Conservation (phyloP, 2,888 invertebrate species). For the Eilema depressum region DNA sequence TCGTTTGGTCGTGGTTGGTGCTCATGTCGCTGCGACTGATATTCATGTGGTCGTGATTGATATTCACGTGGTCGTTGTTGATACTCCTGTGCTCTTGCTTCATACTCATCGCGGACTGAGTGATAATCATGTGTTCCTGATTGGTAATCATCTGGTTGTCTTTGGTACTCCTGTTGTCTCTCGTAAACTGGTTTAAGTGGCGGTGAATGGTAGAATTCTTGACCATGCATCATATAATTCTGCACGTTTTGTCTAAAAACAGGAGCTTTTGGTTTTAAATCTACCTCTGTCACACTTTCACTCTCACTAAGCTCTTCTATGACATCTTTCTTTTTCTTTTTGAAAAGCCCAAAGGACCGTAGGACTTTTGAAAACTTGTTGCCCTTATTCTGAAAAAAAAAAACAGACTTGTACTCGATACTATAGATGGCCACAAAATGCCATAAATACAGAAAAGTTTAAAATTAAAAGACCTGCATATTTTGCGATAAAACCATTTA, state of each 20-base stretch:
- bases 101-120: conserved; percentile 34
- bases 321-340: conserved; percentile 68
- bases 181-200: conserved; percentile 50
- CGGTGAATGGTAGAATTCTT: conserved; percentile 66
- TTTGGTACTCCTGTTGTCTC: conserved; percentile 19
- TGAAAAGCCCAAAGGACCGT: conserved; percentile 65
- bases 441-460: neutral
- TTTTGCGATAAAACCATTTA: too few relatives aligned
- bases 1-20: conserved; percentile 6
- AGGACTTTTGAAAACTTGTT: conserved; percentile 68
- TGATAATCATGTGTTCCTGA: conserved; percentile 20
- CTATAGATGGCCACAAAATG: neutral
- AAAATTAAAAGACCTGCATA: neutral
- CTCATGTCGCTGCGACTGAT: conserved; percentile 12
- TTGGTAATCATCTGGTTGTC: conserved; percentile 9
- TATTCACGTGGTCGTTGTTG: neutral
- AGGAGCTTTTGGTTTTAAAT: conserved; percentile 52
- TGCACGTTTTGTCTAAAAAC: conserved; percentile 70
- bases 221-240: conserved; percentile 71
- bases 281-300: conserved; percentile 62
- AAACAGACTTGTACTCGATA: neutral
- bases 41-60: conserved; percentile 4
- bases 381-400: conserved; percentile 61
- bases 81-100: conserved; percentile 16
- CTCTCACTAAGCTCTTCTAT: conserved; percentile 73